Percentiles rank a stretch among this genome's conserved stretches.
phyloP scores from a whole-genome alignment of 2,888 invertebrate species.

The Ashinkailepas kermadecensis region DNA sequence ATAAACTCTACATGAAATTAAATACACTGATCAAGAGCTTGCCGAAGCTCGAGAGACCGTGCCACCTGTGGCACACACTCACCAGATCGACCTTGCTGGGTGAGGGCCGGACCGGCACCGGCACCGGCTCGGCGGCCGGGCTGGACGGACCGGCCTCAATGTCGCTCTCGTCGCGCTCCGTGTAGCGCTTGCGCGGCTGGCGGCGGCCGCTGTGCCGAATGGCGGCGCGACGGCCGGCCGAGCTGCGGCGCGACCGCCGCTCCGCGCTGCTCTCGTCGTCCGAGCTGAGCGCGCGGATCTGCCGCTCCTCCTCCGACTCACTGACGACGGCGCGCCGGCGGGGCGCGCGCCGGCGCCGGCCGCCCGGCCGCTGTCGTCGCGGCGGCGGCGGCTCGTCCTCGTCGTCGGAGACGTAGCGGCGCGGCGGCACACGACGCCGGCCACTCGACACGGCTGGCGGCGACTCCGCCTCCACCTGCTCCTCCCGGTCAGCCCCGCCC shows the following conservation, averaged over 20 bases:
- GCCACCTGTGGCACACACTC: neutral
- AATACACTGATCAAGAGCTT: no score
- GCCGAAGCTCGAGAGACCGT: no score
- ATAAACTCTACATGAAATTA: no score
- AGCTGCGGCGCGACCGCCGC: neutral
- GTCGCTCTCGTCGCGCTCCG: neutral
- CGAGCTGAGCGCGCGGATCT: constrained; percentile 1
- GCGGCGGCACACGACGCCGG: neutral
- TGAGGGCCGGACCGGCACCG: neutral
- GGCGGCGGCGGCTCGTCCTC: neutral
- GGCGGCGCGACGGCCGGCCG: neutral
- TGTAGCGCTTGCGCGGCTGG: neutral
- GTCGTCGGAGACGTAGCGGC: neutral
- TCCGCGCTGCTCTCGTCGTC: neutral
- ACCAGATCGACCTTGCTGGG: constrained; percentile 14
- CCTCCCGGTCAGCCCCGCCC: neutral
- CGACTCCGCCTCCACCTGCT: constrained; percentile 25
- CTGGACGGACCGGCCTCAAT: neutral
- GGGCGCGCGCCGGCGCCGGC: neutral
- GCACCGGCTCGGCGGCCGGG: neutral
- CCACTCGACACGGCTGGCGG: no score
- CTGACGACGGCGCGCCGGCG: neutral
- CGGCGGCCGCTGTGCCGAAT: neutral
- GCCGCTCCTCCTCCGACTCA: constrained; percentile 7
- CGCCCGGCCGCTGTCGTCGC: neutral